Evolutionary conservation across 2,888 invertebrate genomes (phyloP), one percentile per base, ranked within the genome.

Genomic region (Agonopterix alstromeriana): DNA sequence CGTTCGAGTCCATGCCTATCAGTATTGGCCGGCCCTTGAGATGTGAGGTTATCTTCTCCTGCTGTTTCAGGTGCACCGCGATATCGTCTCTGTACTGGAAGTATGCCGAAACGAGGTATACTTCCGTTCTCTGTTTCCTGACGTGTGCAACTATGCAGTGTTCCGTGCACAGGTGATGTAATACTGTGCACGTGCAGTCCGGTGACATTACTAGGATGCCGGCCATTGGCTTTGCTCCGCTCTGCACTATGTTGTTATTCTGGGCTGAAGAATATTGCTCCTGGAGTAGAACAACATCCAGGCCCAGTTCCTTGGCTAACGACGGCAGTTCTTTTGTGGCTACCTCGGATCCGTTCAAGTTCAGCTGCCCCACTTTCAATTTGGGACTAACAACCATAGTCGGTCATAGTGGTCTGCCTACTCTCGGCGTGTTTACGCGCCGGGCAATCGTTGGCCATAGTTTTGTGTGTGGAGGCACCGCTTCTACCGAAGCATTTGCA

Each of bases 251-350:
- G 38, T 38, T 38, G 38, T 10, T 10, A 5, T 38, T 38, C n/a
- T 10, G 10, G 38, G 27, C 27, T 27, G 27, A 5, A 3, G 27
- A 2, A 46, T 48, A 35, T n/a, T 49, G 52, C 10, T 56, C 55
- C 45, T 56, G 55, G 3, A 50, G 46, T 7, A 56, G 47, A 0
- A 53, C 46, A 5, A 53, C 3, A 41, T 56, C 52, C 17, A 56
- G 47, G 12, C 36, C 14, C 10, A 1, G 45, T 35, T 14, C 48
- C 35, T 0, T 7, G 9, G 48, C 48, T 2, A 53, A 2, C 2
- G 9, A 17, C 0, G 40, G 49, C 10, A 53, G 5, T 40, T 53
- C 55, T n/a, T 9, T 27, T 8, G 53, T 45, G 9, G 55, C 51
- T 8, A 41, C 14, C n/a, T 42, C 27, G n/a, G 49, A 35, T 5